Evolutionary conservation across 2,113 vertebrate species (phyloP), one percentile per base, ranked within the genome.

Genomic region (Mustelus asterias): DNA sequence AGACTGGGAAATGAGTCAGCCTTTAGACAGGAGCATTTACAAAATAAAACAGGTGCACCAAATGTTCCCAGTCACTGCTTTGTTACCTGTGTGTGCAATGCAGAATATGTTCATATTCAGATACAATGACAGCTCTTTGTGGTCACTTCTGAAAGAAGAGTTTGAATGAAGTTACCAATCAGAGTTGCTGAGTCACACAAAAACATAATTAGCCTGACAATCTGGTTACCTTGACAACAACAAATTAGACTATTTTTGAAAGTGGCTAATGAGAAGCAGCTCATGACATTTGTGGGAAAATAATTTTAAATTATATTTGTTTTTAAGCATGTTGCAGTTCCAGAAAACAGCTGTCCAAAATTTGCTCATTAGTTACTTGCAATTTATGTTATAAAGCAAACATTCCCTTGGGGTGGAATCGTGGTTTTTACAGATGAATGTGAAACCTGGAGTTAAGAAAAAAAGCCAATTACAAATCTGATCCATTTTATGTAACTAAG

Each of bases 191-290:
- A 37, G 60, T 65, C 89, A 93, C 16, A n/a, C 7, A 22, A 22
- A 16, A n/a, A 93, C n/a, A 29, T 67, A 65, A 93, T 6, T 41
- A n/a, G 29, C 88, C n/a, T 11, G 63, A 37, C 60, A n/a, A 93
- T 37, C 26, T 44, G 3, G 22, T 26, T 16, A 54, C 44, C 44
- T 54, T 24, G 1, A 69, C 92, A 69, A 69, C n/a, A 26, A 33
- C 3, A 95, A 72, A 95, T 54, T 95, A 44, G 94, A 54, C 70
- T 95, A 44, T n/a, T 95, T 95, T 72, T 54, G 94, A 76, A 95
- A 95, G 48, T 60, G 88, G 58, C 29, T 11, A 54, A 16, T 95
- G 41, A 48, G 26, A 95, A 95, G 48, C 26, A 1, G 13, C 24
- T 10, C 8, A 54, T 95, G 18, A 72, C 86, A 95, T 95, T 94